phyloP scores from a whole-genome alignment of 2,113 vertebrate species.

The Mustela lutreola region DNA sequence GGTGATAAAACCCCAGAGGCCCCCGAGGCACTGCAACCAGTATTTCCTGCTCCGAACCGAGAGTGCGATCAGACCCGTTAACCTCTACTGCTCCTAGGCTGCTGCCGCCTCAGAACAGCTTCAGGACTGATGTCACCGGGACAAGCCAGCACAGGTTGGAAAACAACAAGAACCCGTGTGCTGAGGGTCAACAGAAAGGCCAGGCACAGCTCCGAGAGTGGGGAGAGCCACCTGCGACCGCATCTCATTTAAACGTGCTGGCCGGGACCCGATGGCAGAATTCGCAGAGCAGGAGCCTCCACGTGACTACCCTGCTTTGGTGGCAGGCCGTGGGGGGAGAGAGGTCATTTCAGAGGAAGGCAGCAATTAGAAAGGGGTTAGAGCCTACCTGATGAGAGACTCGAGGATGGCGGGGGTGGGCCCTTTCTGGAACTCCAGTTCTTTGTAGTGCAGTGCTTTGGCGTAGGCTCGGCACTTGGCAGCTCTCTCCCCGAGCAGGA shows the following conservation, averaged over 20 bases:
- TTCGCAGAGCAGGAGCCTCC: constrained; percentile 14
- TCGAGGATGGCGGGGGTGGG: constrained; percentile 96
- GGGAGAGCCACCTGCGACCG: constrained; percentile 7
- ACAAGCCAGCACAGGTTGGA: neutral
- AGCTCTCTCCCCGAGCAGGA: constrained; percentile 96
- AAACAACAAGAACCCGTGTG: neutral
- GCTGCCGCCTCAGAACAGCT: neutral
- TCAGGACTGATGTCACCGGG: neutral
- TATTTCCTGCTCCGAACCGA: neutral
- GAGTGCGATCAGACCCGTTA: neutral
- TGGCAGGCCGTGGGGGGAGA: neutral
- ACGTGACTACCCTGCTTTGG: neutral
- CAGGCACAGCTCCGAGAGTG: neutral
- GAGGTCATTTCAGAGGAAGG: neutral
- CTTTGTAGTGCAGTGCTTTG: constrained; percentile 99
- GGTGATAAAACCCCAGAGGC: neutral
- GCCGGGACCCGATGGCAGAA: rapidly evolving
- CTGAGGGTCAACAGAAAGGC: neutral
- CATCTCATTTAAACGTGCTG: neutral
- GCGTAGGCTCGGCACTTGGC: constrained; percentile 98
- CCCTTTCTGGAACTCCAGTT: constrained; percentile 99
- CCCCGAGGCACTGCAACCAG: neutral
- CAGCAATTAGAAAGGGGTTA: neutral
- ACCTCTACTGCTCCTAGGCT: neutral
- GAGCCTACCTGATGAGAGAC: constrained; percentile 97